Evolutionary conservation across 2,797 vertebrate species (phyloP).

Genomic region (Acipenser transmontanus): DNA sequence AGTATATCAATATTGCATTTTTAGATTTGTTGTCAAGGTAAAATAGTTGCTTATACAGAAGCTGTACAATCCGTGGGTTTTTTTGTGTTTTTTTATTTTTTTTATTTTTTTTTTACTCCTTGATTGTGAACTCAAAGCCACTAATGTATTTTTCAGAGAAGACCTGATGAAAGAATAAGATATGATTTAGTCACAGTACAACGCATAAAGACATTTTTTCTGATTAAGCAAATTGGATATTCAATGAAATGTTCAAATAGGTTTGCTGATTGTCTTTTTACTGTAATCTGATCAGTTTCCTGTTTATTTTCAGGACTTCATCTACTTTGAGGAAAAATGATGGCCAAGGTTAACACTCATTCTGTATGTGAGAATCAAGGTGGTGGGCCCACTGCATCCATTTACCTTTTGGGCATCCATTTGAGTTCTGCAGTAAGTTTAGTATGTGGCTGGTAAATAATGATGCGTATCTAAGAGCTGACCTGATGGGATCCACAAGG

Average conservation of each 20-base stretch:
- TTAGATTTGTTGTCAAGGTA: not conserved
- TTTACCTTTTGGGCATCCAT: no score
- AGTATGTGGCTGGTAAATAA: no score
- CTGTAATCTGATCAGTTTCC: not conserved
- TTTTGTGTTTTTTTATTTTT: not conserved
- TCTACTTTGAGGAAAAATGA: constrained; percentile 44
- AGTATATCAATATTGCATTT: constrained; percentile 28
- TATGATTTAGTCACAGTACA: not conserved
- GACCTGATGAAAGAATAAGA: not conserved
- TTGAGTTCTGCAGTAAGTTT: no score
- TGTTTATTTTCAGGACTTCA: constrained; percentile 40
- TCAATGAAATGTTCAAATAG: not conserved
- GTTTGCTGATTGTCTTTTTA: not conserved
- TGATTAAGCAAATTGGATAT: not conserved
- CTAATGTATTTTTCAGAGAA: not conserved
- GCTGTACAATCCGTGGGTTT: no score
- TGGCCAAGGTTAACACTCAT: not conserved
- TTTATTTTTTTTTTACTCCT: not conserved
- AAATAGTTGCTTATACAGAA: not conserved
- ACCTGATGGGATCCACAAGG: no score
- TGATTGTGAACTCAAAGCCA: not conserved
- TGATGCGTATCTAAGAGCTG: no score
- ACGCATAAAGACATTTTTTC: no score
- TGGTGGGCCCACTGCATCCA: no score
- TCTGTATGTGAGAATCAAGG: no score